These are phyloP conservation scores for Mesopsocus fuscifrons DNA, from an alignment of 2,888 invertebrate species.

Conservation along the genomic window DNA sequence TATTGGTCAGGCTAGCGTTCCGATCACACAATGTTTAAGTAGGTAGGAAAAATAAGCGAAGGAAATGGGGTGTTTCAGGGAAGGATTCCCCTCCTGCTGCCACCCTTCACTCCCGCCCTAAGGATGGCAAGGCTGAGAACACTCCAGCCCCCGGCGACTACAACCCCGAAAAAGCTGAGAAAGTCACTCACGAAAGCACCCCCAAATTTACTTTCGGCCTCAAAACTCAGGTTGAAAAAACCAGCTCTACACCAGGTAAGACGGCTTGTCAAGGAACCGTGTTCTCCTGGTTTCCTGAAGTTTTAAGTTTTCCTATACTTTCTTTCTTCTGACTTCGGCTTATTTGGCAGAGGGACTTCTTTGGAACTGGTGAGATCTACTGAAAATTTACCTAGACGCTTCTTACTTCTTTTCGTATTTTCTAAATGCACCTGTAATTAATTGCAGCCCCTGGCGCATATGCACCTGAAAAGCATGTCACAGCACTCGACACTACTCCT, in stretches of 20 bases:
- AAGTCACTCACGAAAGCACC: constrained; percentile 37
- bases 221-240: constrained; percentile 39
- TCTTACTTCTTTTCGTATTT: too few species aligned
- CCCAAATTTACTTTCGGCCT: constrained; percentile 57
- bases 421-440: too few species aligned
- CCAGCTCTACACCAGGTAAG: constrained; percentile 47
- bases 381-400: too few species aligned
- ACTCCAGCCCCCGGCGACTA: constrained; percentile 81
- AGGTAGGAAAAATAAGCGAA: too few species aligned
- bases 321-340: constrained; percentile 1
- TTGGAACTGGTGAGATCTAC: too few species aligned
- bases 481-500: constrained; percentile 30
- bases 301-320: constrained; percentile 5
- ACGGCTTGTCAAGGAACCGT: too few species aligned
- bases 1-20: too few species aligned
- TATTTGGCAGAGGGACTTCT: too few species aligned
- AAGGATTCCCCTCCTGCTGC: constrained; percentile 57
- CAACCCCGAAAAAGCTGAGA: constrained; percentile 44
- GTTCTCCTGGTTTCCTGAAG: constrained; percentile 4
- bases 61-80: too few species aligned
- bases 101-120: constrained; percentile 62
- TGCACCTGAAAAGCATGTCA: constrained; percentile 30
- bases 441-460: constrained; percentile 33
- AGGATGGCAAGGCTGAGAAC: constrained; percentile 39
- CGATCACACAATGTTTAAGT: too few species aligned